Evolutionary conservation across 2,113 vertebrate species (phyloP), one percentile per base, ranked within the genome.

Genomic region (Petromus typicus): DNA sequence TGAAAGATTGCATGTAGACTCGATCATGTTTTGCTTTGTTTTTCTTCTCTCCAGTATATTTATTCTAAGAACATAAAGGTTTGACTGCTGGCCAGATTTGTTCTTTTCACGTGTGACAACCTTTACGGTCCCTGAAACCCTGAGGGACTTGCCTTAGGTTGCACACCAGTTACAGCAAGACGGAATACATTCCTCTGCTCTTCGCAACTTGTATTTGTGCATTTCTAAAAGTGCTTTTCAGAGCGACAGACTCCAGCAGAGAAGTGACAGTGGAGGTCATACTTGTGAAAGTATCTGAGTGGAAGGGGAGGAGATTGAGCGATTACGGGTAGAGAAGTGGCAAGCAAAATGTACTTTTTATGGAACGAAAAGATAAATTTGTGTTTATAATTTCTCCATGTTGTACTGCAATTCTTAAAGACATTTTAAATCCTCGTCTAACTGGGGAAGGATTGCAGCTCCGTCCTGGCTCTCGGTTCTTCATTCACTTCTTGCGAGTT

Each of bases 211-310:
- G 92, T 88, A 56, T 81, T 76, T 95, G n/a, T 88, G 22, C 34
- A 45, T 90, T 92, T 94, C 71, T 85, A 25, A 93, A 96, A 88
- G 54, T 51, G 37, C n/a, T 48, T 40, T 57, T 71, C 69, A 66
- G 20, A 56, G 16, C 82, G 27, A 61, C 94, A 78, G 45, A 12
- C 30, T 27, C 90, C 59, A 86, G 32, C 30, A 92, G 71, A 88
- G 84, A 89, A 84, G 20, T 85, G 43, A 25, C 27, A 23, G 34
- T 85, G 66, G 71, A 86, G 89, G 56, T 45, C 86, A 61, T 34
- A 25, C 66, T 67, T 37, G 37, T 66, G 67, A 89, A 81, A 82
- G 7, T 75, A 45, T 30, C 23, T 40, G 27, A 59, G 30, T 93
- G 48, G 34, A 20, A 51, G 16, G 30, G 40, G 27, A 48, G 43